Base-by-base conservation (phyloP, 1,140 invertebrate species). In the Brachionus rotundiformis region DNA sequence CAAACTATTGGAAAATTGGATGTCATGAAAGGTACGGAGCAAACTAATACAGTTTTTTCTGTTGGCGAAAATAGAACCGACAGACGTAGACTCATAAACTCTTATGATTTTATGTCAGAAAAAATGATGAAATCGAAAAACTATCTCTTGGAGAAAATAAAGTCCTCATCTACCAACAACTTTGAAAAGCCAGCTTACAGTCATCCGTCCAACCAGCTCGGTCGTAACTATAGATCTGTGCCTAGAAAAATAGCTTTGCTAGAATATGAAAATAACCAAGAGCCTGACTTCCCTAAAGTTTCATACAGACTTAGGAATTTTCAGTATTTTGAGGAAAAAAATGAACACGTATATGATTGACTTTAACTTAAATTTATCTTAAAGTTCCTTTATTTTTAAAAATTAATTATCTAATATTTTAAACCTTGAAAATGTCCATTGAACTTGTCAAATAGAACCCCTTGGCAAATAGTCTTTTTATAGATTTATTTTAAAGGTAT, bases 281-380 rank as follows among this genome's bases (percentile, higher is more conserved):
- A 68, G 16, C 29, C 63, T 68, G 63, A 68, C 7, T 68, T 68
- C 23, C 2, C 31, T 19, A 33, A 68, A 36, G 31, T 68, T 33
- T 68, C 63, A n/a, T 68, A 68, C 29, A 33, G 63, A 16, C 31
- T 68, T 6, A 68, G 33, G 33, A 68, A 68, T 36, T 33, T 68
- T 68, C 63, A 68, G 33, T 68, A 68, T 68, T 68, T 68, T 36
- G 63, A 68, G n/a, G 63, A 68, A 19, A 33, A 36, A 68, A 33
- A 31, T 36, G 31, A 68, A 39, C 29, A 68, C 3, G 63, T 33
- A 68, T 19, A 36, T n/a, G 1, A 68, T 41, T 29, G 11, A 63
- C 10, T 29, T 63, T 23, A 13, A 29, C n/a, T 29, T n/a, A 29
- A 63, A 63, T n/a, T 10, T 29, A 29, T 11, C 61, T n/a, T n/a